These are phyloP conservation scores for Sturnus vulgaris DNA, from an alignment of 2,113 vertebrate genomes.

Conservation along the genomic window DNA sequence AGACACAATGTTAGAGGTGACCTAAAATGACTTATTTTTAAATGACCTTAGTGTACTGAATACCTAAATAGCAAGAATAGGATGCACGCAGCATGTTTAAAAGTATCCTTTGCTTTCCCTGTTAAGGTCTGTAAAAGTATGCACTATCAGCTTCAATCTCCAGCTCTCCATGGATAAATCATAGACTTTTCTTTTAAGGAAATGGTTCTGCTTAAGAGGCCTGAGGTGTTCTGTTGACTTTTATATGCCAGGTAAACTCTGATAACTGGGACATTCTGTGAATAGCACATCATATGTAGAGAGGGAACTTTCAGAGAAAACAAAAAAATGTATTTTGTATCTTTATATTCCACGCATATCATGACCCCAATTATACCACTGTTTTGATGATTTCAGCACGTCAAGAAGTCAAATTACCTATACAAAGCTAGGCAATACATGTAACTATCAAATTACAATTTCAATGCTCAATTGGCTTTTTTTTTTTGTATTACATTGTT, in stretches of 20 bases:
- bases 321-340: background rate
- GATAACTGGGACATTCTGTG: background rate
- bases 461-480: background rate
- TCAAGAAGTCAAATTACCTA: background rate
- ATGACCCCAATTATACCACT: background rate
- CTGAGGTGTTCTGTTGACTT: background rate
- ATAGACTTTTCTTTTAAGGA: background rate
- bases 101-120: background rate
- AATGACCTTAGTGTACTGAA: background rate
- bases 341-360: background rate
- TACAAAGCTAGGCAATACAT: background rate
- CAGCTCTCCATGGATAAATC: background rate
- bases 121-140: background rate
- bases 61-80: background rate
- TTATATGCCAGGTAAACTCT: background rate
- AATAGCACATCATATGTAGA: background rate
- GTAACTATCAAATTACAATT: background rate
- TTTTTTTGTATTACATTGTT: background rate
- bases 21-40: background rate
- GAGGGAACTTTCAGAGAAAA: background rate
- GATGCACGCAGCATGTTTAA: background rate
- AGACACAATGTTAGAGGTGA: slow-evolving; percentile 12
- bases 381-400: background rate
- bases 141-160: background rate
- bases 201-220: background rate